A percentile compares a stretch with the other conserved stretches of the same genome.
Evolutionary conservation across 2,888 invertebrate species (phyloP).

Genomic region (Argyresthia goedartella): DNA sequence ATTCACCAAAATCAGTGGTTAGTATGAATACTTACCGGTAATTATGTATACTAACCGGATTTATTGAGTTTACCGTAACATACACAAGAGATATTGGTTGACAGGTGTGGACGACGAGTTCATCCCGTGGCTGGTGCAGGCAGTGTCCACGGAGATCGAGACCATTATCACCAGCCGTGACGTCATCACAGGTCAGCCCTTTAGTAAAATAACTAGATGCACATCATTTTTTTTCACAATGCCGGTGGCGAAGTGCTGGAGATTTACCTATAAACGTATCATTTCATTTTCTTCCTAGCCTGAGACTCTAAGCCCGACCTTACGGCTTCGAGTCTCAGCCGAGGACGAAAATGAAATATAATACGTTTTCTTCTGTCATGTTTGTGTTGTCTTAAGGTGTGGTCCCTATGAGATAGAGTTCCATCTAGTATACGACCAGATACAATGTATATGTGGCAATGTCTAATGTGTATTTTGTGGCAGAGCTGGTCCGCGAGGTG

Average conservation of each 20-base stretch:
- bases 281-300: neutral
- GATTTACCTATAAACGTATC: too few relatives aligned
- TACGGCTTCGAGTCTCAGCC: neutral
- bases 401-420: too few relatives aligned
- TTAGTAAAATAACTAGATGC: neutral
- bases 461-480: neutral
- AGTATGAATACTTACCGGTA: too few relatives aligned
- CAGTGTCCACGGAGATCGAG: conserved; percentile 85
- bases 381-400: too few relatives aligned
- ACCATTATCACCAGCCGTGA: conserved; percentile 85
- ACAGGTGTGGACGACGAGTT: conserved; percentile 83
- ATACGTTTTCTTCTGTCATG: too few relatives aligned
- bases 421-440: neutral
- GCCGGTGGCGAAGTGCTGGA: too few relatives aligned
- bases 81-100: neutral
- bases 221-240: too few relatives aligned
- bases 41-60: too few relatives aligned
- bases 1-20: too few relatives aligned
- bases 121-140: conserved; percentile 88
- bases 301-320: neutral
- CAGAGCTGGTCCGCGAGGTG: conserved; percentile 78
- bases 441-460: neutral
- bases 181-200: conserved; percentile 76
- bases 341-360: neutral
- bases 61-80: too few relatives aligned